Evolutionary conservation across 2,797 vertebrate genomes (phyloP).

Genomic region (Ispidina picta): DNA sequence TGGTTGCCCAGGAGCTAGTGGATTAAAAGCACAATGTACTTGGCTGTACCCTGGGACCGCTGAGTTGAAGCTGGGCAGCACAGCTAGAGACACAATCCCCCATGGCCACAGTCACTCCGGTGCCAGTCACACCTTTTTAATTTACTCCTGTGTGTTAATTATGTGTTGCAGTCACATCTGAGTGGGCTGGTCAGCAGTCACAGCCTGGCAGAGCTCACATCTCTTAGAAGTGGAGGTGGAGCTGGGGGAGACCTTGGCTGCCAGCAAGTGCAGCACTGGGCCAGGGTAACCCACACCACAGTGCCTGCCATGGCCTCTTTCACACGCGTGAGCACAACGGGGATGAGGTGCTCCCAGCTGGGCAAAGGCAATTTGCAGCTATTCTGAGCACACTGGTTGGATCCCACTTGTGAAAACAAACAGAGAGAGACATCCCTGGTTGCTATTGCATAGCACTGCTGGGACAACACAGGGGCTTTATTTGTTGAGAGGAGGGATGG

Average conservation of each 20-base stretch:
- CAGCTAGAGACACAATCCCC: background rate
- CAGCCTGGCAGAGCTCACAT: background rate
- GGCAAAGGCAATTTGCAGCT: constrained; percentile 47
- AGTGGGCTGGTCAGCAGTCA: fast-evolving
- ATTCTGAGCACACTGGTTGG: constrained; percentile 50
- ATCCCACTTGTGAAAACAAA: constrained; percentile 64
- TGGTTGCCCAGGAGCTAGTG: background rate
- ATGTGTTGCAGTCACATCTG: background rate
- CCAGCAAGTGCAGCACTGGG: background rate
- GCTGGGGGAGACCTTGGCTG: background rate
- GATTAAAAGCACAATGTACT: background rate
- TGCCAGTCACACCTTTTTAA: background rate
- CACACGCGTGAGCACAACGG: background rate
- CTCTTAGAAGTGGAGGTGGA: background rate
- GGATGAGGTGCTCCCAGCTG: background rate
- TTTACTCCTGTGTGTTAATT: background rate
- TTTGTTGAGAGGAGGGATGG: background rate
- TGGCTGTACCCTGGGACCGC: background rate
- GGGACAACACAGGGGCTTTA: constrained; percentile 50
- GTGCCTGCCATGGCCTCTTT: fast-evolving
- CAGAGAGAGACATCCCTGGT: background rate
- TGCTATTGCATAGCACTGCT: constrained; percentile 33
- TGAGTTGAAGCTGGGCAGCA: background rate
- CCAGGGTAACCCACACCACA: background rate
- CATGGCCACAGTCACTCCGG: fast-evolving